Evolutionary conservation across 2,888 invertebrate species (phyloP).

Genomic region (Trichopoda pennipes): DNA sequence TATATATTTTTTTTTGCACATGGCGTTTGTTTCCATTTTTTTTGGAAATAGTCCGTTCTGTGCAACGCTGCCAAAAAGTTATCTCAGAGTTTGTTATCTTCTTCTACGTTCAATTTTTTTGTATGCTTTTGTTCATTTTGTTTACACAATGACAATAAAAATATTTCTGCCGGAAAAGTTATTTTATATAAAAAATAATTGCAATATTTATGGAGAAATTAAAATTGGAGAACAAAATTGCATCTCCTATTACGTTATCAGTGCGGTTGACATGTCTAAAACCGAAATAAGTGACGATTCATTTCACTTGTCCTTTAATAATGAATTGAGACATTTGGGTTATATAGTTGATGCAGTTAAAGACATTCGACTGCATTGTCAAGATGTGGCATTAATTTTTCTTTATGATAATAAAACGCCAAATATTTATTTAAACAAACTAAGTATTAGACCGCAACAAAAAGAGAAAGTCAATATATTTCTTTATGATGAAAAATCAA

Average conservation of each 20-base stretch:
- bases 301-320: conserved; percentile 25
- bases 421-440: conserved; percentile 75
- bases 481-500: conserved; percentile 73
- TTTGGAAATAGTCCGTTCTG: too few relatives aligned
- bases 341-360: conserved; percentile 70
- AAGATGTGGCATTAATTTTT: conserved; percentile 75
- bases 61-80: too few relatives aligned
- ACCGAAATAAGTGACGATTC: conserved; percentile 4
- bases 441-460: conserved; percentile 74
- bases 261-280: conserved; percentile 63
- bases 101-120: too few relatives aligned
- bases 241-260: conserved; percentile 77
- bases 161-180: conserved; percentile 77
- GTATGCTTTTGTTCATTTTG: background rate
- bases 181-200: conserved; percentile 74
- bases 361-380: conserved; percentile 63
- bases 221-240: conserved; percentile 77
- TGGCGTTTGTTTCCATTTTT: too few relatives aligned
- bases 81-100: too few relatives aligned
- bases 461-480: conserved; percentile 75
- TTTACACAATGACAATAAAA: conserved; percentile 76
- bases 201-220: conserved; percentile 78
- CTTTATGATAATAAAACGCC: conserved; percentile 72
- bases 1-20: too few relatives aligned
- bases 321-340: conserved; percentile 74